Evolutionary conservation across 2,797 vertebrate species (phyloP).

Genomic region (Lophura swinhoii): DNA sequence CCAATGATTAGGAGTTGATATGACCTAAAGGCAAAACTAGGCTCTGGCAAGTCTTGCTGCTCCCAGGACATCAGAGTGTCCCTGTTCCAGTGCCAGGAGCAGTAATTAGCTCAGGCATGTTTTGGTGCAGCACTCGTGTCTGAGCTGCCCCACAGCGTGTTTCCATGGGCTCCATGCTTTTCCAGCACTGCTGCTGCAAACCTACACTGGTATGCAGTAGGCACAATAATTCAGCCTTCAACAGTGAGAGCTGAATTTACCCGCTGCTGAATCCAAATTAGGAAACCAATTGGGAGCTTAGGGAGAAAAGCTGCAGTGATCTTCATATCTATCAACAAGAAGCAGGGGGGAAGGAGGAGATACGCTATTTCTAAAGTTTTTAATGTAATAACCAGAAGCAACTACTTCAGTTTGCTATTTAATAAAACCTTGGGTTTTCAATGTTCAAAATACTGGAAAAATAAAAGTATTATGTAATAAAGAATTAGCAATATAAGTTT

Average conservation of each 20-base stretch:
- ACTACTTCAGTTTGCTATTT: not conserved
- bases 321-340: not conserved
- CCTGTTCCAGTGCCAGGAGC: not conserved
- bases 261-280: not conserved
- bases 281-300: not conserved
- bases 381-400: not conserved
- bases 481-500: not conserved
- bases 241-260: not conserved
- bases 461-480: not conserved
- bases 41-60: not conserved
- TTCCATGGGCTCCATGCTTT: not conserved
- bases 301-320: not conserved
- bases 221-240: not conserved
- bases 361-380: not conserved
- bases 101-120: fast-evolving
- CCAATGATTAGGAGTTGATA: not conserved
- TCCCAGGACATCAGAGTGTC: not conserved
- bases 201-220: not conserved
- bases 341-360: not conserved
- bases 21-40: not conserved
- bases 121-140: fast-evolving
- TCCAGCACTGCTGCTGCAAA: not conserved
- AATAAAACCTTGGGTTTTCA: not conserved
- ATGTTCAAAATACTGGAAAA: not conserved
- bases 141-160: not conserved